Conservation (phyloP, 2,888 invertebrate genomes). For the Trypoxylon attenuatum region DNA sequence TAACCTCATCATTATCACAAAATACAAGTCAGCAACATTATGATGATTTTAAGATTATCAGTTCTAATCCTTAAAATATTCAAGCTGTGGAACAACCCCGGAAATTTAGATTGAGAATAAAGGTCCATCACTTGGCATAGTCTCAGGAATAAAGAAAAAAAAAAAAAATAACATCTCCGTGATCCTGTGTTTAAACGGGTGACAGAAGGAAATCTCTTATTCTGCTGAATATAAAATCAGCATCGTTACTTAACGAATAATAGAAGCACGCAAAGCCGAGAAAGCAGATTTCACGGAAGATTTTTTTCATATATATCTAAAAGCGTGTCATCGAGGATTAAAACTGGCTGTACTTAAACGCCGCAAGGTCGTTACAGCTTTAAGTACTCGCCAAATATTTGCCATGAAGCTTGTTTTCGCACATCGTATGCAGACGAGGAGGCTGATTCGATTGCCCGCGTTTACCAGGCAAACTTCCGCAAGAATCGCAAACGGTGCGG, state of each 20-base stretch:
- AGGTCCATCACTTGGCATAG: neutral
- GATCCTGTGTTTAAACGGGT: neutral
- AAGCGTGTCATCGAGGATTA: conserved; percentile 35
- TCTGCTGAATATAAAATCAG: neutral
- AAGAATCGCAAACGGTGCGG: neutral
- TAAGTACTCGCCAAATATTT: too few species aligned
- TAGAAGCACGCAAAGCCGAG: conserved; percentile 40
- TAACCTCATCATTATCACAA: neutral
- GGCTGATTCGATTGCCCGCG: too few species aligned
- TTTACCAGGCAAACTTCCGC: too few species aligned
- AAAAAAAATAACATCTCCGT: neutral
- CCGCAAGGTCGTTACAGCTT: neutral
- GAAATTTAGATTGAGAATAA: neutral
- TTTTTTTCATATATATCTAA: conserved; percentile 24
- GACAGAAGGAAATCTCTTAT: neutral
- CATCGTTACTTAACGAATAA: conserved; percentile 13
- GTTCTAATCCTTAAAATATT: neutral
- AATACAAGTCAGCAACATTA: neutral
- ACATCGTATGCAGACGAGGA: too few species aligned
- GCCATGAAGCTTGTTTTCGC: too few species aligned
- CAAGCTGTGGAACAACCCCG: too few species aligned
- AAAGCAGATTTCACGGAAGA: conserved; percentile 35
- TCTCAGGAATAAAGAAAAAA: neutral
- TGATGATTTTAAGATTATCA: neutral
- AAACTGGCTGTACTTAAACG: conserved; percentile 3